Base-by-base conservation (phyloP, 2,888 invertebrate species). In the Mesorhabditis belari region DNA sequence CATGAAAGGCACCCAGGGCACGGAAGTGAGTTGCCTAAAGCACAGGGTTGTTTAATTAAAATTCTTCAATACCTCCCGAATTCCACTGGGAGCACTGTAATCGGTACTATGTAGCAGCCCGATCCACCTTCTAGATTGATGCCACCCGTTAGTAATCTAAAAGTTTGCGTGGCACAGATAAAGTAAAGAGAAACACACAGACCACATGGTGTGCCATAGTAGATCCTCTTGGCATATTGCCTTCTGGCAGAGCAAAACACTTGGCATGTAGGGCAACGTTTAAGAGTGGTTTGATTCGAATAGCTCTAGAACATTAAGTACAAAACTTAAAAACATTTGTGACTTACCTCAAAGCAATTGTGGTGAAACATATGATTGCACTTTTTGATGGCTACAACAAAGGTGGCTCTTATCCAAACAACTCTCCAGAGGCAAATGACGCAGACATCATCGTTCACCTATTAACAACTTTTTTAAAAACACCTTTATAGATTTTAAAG, bases 1-100 rank as follows among this genome's bases (percentile, higher is more conserved):
- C 66, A 17, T 23, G 25, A 49, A 24, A 68, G n/a, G 35, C 60
- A 4, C 52, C 17, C 17, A 64, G 66, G 35, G 66, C 64, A 9
- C 61, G 61, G 12, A 62, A 58, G 54, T 66, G 66, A 3, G 49
- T 52, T 4, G 52, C 24, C 62, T 44, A 23, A 17, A 35, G n/a
- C n/a, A 17, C 44, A n/a, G n/a, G 17, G 21, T 50, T 9, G 51
- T 19, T n/a, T 50, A 50, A 19, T 9, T n/a, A 19, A 19, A 9
- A 23, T 19, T 6, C 21, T 6, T 6, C 12, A 50, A 50, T 19
- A 57, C 58, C 26, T 55, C 62, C 35, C 58, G 62, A 23, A 62
- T 29, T 35, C 62, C 62, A 6, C 29, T 44, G 2, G 62, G 62
- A 9, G 58, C 28, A 5, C 26, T 9, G 29, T 62, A 62, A 5